Percentiles rank a stretch among this genome's conserved stretches.
phyloP scores from a whole-genome alignment of 1,140 invertebrate species.

The Procambarus virginalis region DNA sequence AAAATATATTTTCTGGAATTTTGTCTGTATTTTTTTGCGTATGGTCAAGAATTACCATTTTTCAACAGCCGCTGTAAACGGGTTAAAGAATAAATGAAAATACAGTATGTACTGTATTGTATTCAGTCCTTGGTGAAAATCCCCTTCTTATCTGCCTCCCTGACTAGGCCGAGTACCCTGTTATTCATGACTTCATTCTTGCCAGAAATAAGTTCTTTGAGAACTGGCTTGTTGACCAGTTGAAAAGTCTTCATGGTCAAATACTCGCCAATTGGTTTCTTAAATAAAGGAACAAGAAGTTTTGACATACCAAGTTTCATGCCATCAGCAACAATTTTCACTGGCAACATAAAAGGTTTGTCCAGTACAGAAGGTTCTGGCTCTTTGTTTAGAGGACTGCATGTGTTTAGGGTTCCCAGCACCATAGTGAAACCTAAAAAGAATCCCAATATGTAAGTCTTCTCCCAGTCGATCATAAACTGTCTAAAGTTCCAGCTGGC shows the following conservation, averaged over 20 bases:
- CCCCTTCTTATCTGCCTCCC: slow-evolving; percentile 40
- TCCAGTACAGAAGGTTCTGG: slow-evolving; percentile 17
- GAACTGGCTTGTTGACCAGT: not conserved
- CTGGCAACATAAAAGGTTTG: slow-evolving; percentile 3
- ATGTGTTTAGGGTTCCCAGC: slow-evolving; percentile 21
- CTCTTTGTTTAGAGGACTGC: not conserved
- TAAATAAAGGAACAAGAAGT: not conserved
- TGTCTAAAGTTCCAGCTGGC: slow-evolving; percentile 2
- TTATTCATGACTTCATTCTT: slow-evolving; percentile 30
- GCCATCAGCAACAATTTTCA: not conserved
- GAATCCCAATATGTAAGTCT: slow-evolving; percentile 8
- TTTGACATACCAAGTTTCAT: slow-evolving; percentile 10
- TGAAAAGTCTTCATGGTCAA: not conserved
- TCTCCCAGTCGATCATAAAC: slow-evolving; percentile 17
- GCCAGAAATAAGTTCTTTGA: slow-evolving; percentile 8
- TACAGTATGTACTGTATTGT: too few relatives aligned
- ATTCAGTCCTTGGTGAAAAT: not conserved
- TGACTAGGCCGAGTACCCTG: slow-evolving; percentile 1
- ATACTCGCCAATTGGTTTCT: not conserved
- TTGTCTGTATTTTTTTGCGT: too few relatives aligned
- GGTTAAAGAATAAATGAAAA: too few relatives aligned
- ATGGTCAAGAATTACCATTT: too few relatives aligned
- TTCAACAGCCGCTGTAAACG: too few relatives aligned
- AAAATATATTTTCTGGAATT: too few relatives aligned
- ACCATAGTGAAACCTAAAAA: not conserved